Conservation (phyloP, 2,113 vertebrate genomes). For the Rafetus swinhoei region DNA sequence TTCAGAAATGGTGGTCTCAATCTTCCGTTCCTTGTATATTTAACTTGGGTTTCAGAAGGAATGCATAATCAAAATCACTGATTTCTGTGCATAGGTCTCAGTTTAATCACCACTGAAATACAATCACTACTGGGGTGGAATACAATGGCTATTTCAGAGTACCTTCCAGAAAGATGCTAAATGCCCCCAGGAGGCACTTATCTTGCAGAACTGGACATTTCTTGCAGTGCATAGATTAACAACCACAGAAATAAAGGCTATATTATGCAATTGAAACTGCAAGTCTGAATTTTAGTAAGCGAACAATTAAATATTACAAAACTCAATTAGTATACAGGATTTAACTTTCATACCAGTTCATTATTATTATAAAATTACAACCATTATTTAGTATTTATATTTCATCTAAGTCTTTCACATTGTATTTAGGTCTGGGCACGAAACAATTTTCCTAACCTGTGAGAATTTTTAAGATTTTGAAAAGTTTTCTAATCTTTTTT, state of each 20-base stretch:
- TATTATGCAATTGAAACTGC: not conserved
- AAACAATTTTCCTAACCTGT: not conserved
- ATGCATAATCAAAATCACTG: not conserved
- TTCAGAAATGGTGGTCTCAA: not conserved
- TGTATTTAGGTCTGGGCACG: not conserved
- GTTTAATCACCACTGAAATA: not conserved
- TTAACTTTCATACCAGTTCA: not conserved
- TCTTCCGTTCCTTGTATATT: not conserved
- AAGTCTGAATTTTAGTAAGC: not conserved
- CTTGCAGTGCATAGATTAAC: not conserved
- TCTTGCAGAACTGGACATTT: not conserved
- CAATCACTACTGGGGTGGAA: not conserved
- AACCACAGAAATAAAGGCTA: not conserved
- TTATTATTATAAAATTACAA: not conserved
- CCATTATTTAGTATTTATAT: not conserved
- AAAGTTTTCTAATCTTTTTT: not conserved
- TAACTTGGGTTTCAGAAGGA: not conserved
- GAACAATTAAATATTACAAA: not conserved
- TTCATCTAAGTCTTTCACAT: accelerated
- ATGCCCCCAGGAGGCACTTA: not conserved
- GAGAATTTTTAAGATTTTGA: not conserved
- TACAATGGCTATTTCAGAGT: not conserved
- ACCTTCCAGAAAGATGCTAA: too few species aligned
- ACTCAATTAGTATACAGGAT: not conserved
- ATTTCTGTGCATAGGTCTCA: not conserved